phyloP scores from a whole-genome alignment of 64 coral and sea anemone genomes.

The Dendronephthya gigantea region DNA sequence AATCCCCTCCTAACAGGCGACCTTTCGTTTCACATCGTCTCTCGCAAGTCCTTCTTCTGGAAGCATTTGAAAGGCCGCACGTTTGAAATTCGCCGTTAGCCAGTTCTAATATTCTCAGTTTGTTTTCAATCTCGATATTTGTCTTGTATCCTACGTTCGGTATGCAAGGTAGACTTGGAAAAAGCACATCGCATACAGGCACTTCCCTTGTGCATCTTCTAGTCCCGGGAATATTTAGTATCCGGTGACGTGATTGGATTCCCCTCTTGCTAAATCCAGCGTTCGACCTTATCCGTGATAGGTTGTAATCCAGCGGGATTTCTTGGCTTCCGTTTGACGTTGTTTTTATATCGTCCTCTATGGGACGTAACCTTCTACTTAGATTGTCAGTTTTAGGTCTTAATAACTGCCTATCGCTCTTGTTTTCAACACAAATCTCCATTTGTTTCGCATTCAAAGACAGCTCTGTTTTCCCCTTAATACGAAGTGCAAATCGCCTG shows the following conservation, averaged over 20 bases:
- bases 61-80: neutral
- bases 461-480: neutral
- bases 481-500: conserved; percentile 24
- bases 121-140: conserved; percentile 56
- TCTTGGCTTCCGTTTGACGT: neutral
- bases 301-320: neutral
- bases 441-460: neutral
- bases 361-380: neutral
- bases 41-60: neutral
- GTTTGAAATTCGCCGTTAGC: conserved; percentile 34
- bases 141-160: conserved; percentile 69
- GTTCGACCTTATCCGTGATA: neutral
- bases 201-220: conserved; percentile 23
- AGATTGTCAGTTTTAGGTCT: neutral
- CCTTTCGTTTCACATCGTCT: neutral
- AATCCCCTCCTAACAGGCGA: neutral
- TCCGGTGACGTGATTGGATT: conserved; percentile 10
- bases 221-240: conserved; percentile 48
- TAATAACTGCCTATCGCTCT: neutral
- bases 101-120: conserved; percentile 55
- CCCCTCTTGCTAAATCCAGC: no score
- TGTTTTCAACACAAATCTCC: neutral
- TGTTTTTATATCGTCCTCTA: neutral
- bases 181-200: conserved; percentile 45
- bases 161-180: conserved; percentile 73